Conservation (phyloP, 64 coral and sea anemone species). For the Anthopleura sola region DNA sequence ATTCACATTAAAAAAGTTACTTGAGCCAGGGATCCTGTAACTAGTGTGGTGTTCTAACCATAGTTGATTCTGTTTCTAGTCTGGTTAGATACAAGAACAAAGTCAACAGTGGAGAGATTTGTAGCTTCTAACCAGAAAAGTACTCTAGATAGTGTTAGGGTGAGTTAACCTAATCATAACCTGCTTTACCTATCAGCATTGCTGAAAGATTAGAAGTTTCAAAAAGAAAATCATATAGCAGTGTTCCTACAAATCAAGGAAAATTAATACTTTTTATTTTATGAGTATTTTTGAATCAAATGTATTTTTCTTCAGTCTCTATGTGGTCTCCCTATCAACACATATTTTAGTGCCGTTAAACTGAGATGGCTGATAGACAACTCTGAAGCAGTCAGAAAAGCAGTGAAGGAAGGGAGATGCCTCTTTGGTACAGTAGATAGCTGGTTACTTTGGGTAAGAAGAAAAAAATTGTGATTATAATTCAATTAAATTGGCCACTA, state of each 20-base stretch:
- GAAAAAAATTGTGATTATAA: background rate
- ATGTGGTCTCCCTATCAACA: conserved; percentile 97
- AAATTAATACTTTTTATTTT: no score
- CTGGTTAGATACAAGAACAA: conserved; percentile 99
- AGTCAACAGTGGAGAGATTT: conserved; percentile 92
- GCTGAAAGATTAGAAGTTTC: no score
- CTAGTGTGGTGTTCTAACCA: no score
- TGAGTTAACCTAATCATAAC: conserved; percentile 13
- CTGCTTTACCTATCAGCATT: background rate
- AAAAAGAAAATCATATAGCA: background rate
- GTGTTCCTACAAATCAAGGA: no score
- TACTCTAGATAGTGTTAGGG: conserved; percentile 80
- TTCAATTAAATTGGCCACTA: no score
- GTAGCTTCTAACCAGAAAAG: conserved; percentile 51
- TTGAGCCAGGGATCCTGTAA: no score
- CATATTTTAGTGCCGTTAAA: conserved; percentile 99
- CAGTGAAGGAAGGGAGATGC: conserved; percentile 76
- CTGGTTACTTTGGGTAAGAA: conserved; percentile 87
- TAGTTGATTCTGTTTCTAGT: conserved; percentile 36
- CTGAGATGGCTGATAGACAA: conserved; percentile 93
- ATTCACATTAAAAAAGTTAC: no score
- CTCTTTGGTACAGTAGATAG: conserved; percentile 95
- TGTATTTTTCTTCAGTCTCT: conserved; percentile 53
- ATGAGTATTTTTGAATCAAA: background rate
- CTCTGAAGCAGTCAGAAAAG: conserved; percentile 58